Percentiles rank a stretch among this genome's conserved stretches.
These are phyloP conservation scores for Crax fasciolata DNA, from an alignment of 2,797 vertebrate species.

Conservation along the genomic window DNA sequence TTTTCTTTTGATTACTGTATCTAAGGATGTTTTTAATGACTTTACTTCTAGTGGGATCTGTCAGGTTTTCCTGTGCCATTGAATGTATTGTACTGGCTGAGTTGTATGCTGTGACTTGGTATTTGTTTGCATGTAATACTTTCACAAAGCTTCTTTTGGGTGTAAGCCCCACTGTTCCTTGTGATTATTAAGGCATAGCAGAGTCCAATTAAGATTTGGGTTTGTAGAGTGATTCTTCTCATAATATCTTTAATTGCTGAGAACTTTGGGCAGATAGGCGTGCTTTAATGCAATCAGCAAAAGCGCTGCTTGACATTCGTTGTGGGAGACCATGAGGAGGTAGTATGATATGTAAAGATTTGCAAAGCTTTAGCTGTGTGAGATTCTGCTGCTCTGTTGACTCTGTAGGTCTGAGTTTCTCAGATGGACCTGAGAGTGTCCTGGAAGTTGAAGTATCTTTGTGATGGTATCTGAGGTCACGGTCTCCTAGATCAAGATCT, in stretches of 20 bases:
- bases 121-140: background rate
- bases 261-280: background rate
- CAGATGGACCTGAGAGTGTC: background rate
- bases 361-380: background rate
- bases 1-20: background rate
- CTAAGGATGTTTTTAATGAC: background rate
- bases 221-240: background rate
- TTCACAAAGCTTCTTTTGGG: background rate
- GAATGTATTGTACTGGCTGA: background rate
- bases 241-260: background rate
- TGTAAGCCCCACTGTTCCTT: background rate
- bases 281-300: background rate
- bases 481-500: background rate
- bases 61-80: background rate
- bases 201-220: background rate
- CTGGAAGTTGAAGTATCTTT: background rate
- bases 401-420: background rate
- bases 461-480: background rate
- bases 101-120: background rate
- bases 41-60: background rate
- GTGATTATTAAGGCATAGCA: background rate
- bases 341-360: background rate
- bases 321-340: background rate
- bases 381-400: background rate
- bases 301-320: background rate